These are phyloP conservation scores for Stratiomys singularior DNA, from an alignment of 2,888 invertebrate genomes.

Conservation along the genomic window DNA sequence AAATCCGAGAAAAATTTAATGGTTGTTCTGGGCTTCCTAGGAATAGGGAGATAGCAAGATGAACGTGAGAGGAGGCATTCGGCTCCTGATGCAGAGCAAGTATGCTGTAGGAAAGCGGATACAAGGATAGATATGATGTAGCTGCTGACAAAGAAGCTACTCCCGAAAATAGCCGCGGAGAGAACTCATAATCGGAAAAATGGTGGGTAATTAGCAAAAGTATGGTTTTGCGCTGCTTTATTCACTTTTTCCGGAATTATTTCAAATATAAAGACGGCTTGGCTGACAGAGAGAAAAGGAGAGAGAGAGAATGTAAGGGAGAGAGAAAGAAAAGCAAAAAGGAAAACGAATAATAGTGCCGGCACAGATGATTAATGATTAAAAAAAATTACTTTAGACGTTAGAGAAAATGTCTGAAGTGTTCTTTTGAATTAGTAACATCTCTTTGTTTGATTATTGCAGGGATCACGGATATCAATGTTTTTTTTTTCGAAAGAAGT, in stretches of 20 bases:
- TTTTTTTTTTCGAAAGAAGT: too few relatives aligned
- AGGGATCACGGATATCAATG: too few relatives aligned
- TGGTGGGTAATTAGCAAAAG: constrained; percentile 38
- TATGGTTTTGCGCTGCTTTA: background rate
- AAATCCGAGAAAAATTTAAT: constrained; percentile 18
- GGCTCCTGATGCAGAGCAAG: background rate
- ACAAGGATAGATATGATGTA: background rate
- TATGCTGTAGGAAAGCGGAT: background rate
- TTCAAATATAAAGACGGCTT: too few relatives aligned
- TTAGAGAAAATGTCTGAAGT: too few relatives aligned
- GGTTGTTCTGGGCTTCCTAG: background rate
- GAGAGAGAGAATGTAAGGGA: background rate
- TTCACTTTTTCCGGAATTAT: too few relatives aligned
- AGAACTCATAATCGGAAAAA: constrained; percentile 24
- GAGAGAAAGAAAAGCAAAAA: background rate
- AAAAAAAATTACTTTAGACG: too few relatives aligned
- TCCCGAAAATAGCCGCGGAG: background rate
- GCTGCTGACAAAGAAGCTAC: constrained; percentile 2
- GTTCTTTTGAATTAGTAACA: too few relatives aligned
- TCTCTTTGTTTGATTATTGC: too few relatives aligned
- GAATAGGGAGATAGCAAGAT: too few relatives aligned
- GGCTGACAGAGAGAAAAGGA: too few relatives aligned
- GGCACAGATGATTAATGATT: too few relatives aligned
- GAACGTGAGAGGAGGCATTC: too few relatives aligned
- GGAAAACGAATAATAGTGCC: background rate